Evolutionary conservation across 2,113 vertebrate species (phyloP).

Genomic region (Brachyhypopomus occidentalis): DNA sequence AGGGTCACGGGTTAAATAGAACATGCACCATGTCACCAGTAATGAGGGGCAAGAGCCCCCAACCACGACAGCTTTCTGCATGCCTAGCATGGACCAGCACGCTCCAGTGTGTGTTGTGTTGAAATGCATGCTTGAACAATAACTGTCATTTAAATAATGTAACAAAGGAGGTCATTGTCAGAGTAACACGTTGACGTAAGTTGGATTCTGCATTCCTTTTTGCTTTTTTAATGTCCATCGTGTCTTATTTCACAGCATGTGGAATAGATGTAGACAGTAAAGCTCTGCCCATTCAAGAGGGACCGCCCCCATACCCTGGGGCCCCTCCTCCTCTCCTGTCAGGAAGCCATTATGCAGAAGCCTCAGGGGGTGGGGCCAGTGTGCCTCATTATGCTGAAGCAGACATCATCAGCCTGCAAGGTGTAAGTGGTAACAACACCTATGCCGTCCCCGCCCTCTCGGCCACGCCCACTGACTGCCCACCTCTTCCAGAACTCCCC

Average conservation of each 20-base stretch:
- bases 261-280: constrained; percentile 80
- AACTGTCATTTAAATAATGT: not conserved
- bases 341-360: constrained; percentile 84
- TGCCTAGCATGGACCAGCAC: constrained; percentile 19
- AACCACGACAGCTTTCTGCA: not conserved
- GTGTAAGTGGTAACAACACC: constrained; percentile 89
- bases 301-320: constrained; percentile 77
- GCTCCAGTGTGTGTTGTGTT: constrained; percentile 11
- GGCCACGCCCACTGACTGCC: constrained; percentile 75
- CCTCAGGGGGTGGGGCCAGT: constrained; percentile 68
- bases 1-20: not conserved
- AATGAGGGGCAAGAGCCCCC: too few relatives aligned
- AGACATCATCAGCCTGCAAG: constrained; percentile 90
- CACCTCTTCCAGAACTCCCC: constrained; percentile 83
- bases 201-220: not conserved
- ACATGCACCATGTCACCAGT: not conserved
- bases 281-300: constrained; percentile 66
- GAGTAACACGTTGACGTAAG: not conserved
- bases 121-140: constrained; percentile 17
- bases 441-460: constrained; percentile 87
- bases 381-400: constrained; percentile 94
- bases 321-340: constrained; percentile 70
- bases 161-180: not conserved
- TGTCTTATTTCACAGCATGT: constrained; percentile 70
- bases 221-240: constrained; percentile 7